phyloP scores from a whole-genome alignment of 2,797 vertebrate genomes.

The Gymnocypris eckloni region DNA sequence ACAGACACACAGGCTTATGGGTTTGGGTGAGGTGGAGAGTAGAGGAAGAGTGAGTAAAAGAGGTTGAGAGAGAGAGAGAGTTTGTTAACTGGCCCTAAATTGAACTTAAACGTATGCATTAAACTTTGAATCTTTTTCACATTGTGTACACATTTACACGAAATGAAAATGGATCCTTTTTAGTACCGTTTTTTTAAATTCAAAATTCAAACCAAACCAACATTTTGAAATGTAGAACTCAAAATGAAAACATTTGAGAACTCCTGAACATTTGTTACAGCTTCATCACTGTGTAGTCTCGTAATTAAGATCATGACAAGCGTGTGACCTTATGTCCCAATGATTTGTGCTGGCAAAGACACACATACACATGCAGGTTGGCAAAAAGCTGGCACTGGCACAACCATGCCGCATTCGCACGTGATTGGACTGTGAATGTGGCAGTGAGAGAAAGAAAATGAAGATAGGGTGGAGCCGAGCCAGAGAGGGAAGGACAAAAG shows the following conservation, averaged over 20 bases:
- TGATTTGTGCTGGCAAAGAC: slow-evolving; percentile 26
- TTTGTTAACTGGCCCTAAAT: not conserved
- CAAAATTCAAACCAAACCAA: not conserved
- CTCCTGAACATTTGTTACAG: not conserved
- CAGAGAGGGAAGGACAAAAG: slow-evolving; percentile 48
- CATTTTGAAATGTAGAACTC: not conserved
- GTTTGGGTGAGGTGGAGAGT: slow-evolving; percentile 52
- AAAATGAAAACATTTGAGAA: not conserved
- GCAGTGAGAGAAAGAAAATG: slow-evolving; percentile 58
- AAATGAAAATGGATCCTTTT: not conserved
- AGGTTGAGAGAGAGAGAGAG: not conserved
- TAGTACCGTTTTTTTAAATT: not conserved
- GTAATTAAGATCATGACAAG: slow-evolving; percentile 20
- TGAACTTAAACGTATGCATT: not conserved
- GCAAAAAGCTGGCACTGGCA: slow-evolving; percentile 81
- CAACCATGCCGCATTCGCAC: slow-evolving; percentile 81
- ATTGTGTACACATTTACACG: not conserved
- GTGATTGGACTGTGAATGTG: slow-evolving; percentile 80
- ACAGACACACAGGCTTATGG: slow-evolving; percentile 41
- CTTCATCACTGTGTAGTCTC: not conserved
- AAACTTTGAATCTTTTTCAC: not conserved
- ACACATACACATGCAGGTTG: slow-evolving; percentile 66
- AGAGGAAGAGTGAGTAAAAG: slow-evolving; percentile 14
- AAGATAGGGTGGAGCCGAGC: slow-evolving; percentile 42
- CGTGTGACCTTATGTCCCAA: slow-evolving; percentile 28